Evolutionary conservation across 2,113 vertebrate species (phyloP).

Genomic region (Malurus elegans): DNA sequence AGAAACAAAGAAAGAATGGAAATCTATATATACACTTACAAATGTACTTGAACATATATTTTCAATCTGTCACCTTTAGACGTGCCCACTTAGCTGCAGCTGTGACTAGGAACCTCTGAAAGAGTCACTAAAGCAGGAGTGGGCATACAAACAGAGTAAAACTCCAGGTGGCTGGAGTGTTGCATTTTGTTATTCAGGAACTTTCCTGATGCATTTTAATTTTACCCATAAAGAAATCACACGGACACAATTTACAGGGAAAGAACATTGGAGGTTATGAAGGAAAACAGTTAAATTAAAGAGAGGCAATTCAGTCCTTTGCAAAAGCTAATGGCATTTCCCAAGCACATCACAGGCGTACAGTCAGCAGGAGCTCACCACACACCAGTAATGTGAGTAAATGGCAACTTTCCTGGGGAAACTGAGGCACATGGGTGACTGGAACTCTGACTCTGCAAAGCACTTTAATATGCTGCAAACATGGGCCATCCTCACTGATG

Average conservation of each 20-base stretch:
- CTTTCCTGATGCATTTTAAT: slow-evolving; percentile 33
- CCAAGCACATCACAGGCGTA: background rate
- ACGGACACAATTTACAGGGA: background rate
- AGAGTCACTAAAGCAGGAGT: slow-evolving; percentile 30
- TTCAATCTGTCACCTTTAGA: background rate
- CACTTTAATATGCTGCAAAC: background rate
- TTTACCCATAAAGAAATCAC: slow-evolving; percentile 4
- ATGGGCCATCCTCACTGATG: background rate
- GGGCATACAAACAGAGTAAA: slow-evolving; percentile 50
- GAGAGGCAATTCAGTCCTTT: slow-evolving; percentile 15
- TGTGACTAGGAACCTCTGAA: slow-evolving; percentile 54
- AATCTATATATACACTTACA: background rate
- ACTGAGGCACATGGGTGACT: rapidly evolving
- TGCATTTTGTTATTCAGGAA: slow-evolving; percentile 40
- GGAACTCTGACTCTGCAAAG: background rate
- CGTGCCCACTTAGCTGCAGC: background rate
- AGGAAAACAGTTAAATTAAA: background rate
- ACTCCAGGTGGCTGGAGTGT: slow-evolving; percentile 41
- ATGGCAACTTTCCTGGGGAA: background rate
- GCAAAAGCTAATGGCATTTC: slow-evolving; percentile 29
- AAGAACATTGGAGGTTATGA: slow-evolving; percentile 5
- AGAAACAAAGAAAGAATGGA: slow-evolving; percentile 9
- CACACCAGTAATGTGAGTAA: background rate
- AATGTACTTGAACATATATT: background rate
- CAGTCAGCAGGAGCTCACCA: background rate